phyloP scores from a whole-genome alignment of 2,888 invertebrate genomes.

The Rhamnusium bicolor region DNA sequence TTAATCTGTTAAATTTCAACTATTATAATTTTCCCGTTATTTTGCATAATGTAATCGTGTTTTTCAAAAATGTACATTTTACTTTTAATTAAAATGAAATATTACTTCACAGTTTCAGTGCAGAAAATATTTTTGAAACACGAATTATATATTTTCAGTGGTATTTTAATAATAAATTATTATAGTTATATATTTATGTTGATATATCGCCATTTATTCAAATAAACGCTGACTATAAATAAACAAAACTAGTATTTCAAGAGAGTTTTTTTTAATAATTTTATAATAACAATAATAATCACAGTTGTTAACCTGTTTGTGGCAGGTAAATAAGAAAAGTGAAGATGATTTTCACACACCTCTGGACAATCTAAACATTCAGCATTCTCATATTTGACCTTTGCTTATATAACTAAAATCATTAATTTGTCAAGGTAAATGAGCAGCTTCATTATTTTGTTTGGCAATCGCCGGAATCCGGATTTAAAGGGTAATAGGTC shows the following conservation, averaged over 20 bases:
- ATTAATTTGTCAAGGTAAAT: conserved; percentile 18
- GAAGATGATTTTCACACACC: neutral
- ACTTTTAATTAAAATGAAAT: no score
- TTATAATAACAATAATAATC: conserved; percentile 11
- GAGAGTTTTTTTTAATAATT: neutral
- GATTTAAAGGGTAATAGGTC: neutral
- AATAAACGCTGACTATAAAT: neutral
- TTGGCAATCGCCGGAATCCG: neutral
- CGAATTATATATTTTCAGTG: no score
- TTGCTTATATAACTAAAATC: conserved; percentile 4
- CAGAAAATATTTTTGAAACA: no score
- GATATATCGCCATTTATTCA: neutral
- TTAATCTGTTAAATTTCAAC: no score
- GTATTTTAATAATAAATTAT: neutral
- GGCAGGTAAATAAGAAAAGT: neutral
- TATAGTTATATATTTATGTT: neutral
- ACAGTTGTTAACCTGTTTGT: neutral
- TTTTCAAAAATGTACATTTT: no score
- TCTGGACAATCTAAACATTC: neutral
- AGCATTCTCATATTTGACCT: conserved; percentile 9
- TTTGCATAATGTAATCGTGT: no score
- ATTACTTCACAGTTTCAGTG: no score
- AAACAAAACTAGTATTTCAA: conserved; percentile 6
- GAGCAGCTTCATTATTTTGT: neutral
- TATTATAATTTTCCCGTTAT: no score